Conservation (phyloP, 2,797 vertebrate species). For the Alca torda region DNA sequence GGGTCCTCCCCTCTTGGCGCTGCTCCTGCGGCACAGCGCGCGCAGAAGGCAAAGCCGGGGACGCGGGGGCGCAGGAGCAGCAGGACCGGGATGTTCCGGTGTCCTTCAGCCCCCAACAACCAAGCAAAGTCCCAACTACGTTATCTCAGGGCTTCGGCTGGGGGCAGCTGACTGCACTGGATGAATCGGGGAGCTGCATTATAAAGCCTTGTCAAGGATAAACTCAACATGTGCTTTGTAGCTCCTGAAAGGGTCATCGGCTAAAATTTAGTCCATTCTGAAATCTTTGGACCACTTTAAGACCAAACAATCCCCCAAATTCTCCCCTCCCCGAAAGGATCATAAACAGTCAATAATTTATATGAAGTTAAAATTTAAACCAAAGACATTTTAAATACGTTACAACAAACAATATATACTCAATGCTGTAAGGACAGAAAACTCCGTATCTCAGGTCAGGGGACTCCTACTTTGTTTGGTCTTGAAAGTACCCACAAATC, state of each 20-base stretch:
- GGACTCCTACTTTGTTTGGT: slow-evolving; percentile 63
- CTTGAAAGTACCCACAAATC: slow-evolving; percentile 66
- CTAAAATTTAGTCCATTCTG: slow-evolving; percentile 66
- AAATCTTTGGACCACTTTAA: slow-evolving; percentile 66
- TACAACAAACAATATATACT: slow-evolving; percentile 70
- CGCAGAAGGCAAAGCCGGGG: neutral
- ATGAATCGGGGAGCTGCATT: neutral
- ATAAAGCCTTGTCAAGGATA: slow-evolving; percentile 23
- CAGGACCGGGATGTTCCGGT: neutral
- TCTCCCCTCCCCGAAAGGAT: neutral
- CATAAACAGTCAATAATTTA: slow-evolving; percentile 74
- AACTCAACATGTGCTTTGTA: neutral
- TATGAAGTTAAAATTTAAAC: slow-evolving; percentile 59
- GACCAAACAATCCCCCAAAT: slow-evolving; percentile 60
- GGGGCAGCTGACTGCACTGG: neutral
- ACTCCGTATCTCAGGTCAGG: slow-evolving; percentile 12
- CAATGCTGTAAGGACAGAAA: slow-evolving; percentile 37
- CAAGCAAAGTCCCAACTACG: neutral
- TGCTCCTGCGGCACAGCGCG: neutral
- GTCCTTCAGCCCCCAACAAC: neutral
- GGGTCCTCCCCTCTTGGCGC: neutral
- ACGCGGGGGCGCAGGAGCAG: neutral
- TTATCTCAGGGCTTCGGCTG: neutral
- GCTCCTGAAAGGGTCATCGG: slow-evolving; percentile 46
- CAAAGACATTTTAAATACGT: slow-evolving; percentile 68